Base-by-base conservation (phyloP, 2,797 vertebrate genomes). In the Anableps anableps region DNA sequence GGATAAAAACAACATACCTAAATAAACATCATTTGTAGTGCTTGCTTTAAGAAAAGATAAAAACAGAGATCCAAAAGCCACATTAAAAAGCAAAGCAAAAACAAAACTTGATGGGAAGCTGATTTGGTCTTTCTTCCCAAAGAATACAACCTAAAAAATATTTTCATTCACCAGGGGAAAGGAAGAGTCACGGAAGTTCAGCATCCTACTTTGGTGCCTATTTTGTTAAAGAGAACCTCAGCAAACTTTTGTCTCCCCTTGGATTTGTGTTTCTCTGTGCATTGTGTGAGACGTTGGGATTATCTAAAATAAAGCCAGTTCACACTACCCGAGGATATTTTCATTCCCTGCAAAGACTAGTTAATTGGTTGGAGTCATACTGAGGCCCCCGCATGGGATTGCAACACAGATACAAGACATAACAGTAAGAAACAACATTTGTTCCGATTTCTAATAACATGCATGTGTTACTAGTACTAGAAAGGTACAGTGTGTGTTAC, bases 341-440 rank as follows among this genome's bases (percentile, higher is more conserved):
- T 89, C 53, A 81, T 92, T 86, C 85, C 86, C 82, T 9, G 13
- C 80, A 82, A 76, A 82, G 82, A 90, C 36, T 66, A 81, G 80
- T 89, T 92, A 91, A 95, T 93, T 92, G 91, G 94, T 95, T 93
- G 72, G 82, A 95, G 90, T 80, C 91, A 89, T 85, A 85, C 76
- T 31, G 77, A 9, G 50, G 75, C 84, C 82, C 79, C 75, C 23
- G 60, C 70, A 19, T 75, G 73, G 70, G 77, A 88, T 92, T 90
- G 80, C 88, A 88, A 83, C 85, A 92, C 82, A 88, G 74, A 88
- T 77, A 80, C 62, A 87, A 70, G 55, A 58, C 48, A 60, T 62
- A 66, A 77, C 36, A 75, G 66, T 50, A 68, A 79, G 74, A 82
- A 83, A 86, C 62, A 85, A 58, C 76, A 83, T 48, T 86, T 80